These are phyloP conservation scores for Megatriorchis doriae DNA, from an alignment of 2,113 vertebrate genomes.

Conservation along the genomic window DNA sequence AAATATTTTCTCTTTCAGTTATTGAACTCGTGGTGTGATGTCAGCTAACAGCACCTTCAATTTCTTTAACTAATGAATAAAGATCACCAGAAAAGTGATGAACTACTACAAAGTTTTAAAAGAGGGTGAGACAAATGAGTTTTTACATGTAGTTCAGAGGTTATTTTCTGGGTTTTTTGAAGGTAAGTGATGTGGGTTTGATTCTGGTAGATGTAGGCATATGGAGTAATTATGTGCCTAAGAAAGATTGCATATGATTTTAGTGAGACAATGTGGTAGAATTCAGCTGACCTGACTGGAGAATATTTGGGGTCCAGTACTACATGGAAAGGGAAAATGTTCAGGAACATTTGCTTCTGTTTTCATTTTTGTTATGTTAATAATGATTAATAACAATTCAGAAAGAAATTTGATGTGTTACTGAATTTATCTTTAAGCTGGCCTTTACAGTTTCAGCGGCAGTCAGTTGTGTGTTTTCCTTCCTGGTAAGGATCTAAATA, in stretches of 20 bases:
- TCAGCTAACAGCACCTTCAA: slow-evolving; percentile 41
- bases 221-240: not conserved
- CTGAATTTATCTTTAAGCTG: not conserved
- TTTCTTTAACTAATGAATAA: slow-evolving; percentile 41
- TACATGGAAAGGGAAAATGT: not conserved
- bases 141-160: not conserved
- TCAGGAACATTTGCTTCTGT: not conserved
- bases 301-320: not conserved
- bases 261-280: not conserved
- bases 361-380: not conserved
- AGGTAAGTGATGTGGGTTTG: not conserved
- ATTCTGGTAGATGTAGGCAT: not conserved
- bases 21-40: slow-evolving; percentile 48
- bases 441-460: not conserved
- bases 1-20: slow-evolving; percentile 63
- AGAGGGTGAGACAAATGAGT: not conserved
- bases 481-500: not conserved
- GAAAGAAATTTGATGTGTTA: not conserved
- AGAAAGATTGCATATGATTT: not conserved
- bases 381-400: not conserved
- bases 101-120: slow-evolving; percentile 32
- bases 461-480: not conserved
- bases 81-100: slow-evolving; percentile 30
- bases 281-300: not conserved
- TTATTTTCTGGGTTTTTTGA: not conserved